A percentile compares a stretch with the other conserved stretches of the same genome.
Conservation (phyloP, 2,888 invertebrate genomes). For the Lumbricus terrestris region DNA sequence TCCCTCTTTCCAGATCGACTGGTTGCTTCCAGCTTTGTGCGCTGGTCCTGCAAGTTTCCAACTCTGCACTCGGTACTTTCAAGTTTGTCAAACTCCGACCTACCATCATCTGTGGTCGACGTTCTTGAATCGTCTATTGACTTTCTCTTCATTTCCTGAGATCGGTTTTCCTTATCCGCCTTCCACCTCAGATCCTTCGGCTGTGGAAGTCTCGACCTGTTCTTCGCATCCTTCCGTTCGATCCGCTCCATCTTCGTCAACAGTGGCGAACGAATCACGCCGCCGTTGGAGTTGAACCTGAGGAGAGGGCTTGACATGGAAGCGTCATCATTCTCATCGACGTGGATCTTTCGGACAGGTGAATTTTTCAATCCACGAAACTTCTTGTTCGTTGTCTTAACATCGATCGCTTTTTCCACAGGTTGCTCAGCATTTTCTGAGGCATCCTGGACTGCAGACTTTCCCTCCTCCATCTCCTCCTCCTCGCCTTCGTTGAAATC, state of each 20-base stretch:
- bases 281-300: not conserved
- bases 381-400: not conserved
- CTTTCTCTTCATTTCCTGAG: not conserved
- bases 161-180: not conserved
- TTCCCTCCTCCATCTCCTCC: not conserved
- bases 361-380: not conserved
- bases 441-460: not conserved
- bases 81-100: not conserved
- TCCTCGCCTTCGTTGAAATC: slow-evolving; percentile 14
- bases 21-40: not conserved
- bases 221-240: not conserved
- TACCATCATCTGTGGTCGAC: not conserved
- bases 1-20: not conserved
- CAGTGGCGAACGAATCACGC: not conserved
- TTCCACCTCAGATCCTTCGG: not conserved
- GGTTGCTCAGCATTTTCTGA: not conserved
- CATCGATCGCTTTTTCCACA: not conserved
- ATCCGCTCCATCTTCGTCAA: not conserved
- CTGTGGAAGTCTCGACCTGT: not conserved
- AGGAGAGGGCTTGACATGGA: not conserved
- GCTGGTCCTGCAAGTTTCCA: not conserved
- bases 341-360: not conserved
- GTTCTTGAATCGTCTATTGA: not conserved
- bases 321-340: not conserved
- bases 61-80: not conserved